A percentile compares a stretch with the other conserved stretches of the same genome.
Evolutionary conservation across 2,888 invertebrate species (phyloP).

Genomic region (Sarcophaga variegata): DNA sequence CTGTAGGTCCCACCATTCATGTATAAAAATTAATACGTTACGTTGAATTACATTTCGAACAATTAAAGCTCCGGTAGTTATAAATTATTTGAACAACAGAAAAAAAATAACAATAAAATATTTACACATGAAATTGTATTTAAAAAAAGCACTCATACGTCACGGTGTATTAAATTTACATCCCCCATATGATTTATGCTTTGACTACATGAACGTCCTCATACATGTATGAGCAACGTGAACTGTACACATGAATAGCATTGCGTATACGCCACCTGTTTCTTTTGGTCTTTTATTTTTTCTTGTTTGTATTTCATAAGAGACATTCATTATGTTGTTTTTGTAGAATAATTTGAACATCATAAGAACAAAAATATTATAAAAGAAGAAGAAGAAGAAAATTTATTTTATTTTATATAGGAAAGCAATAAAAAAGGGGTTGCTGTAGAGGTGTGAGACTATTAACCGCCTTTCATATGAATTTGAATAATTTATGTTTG

Average conservation of each 20-base stretch:
- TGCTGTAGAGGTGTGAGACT: too few species aligned
- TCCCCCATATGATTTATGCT: constrained; percentile 40
- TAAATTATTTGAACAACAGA: neutral
- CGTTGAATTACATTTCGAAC: neutral
- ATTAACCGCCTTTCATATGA: too few species aligned
- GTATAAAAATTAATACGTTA: too few species aligned
- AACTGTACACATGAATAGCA: neutral
- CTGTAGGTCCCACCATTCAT: too few species aligned
- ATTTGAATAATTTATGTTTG: too few species aligned
- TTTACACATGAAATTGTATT: neutral
- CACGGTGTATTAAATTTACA: constrained; percentile 26
- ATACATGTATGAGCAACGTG: constrained; percentile 2
- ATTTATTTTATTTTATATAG: too few species aligned
- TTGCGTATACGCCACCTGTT: constrained; percentile 30
- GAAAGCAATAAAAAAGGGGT: too few species aligned
- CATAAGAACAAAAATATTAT: too few species aligned
- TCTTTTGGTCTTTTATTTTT: neutral
- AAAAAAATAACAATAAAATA: constrained; percentile 6
- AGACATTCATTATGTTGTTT: neutral
- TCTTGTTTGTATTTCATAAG: neutral
- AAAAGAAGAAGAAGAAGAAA: too few species aligned
- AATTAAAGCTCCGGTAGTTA: too few species aligned
- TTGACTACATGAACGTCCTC: constrained; percentile 16
- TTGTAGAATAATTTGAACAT: too few species aligned
- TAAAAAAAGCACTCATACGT: constrained; percentile 15